Evolutionary conservation across 2,888 invertebrate genomes (phyloP).

Genomic region (Drosophila peninsularis): DNA sequence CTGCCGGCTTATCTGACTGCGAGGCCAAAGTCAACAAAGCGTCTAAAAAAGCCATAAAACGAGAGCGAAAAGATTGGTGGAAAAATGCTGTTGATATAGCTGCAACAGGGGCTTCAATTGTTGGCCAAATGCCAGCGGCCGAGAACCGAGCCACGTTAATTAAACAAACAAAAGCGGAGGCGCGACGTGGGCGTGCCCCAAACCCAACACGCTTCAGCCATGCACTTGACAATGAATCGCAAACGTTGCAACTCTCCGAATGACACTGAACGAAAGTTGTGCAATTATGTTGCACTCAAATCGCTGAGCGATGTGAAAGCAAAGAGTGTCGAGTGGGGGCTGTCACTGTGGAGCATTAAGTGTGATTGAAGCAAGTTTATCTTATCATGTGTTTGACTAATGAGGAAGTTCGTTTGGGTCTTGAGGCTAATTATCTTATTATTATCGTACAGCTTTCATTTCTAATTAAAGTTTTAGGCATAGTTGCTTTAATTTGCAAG

Average conservation of each 20-base stretch:
- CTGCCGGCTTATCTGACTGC: slow-evolving; percentile 38
- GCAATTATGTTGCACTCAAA: background rate
- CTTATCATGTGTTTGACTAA: background rate
- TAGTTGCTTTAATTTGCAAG: background rate
- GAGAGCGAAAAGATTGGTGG: slow-evolving; percentile 7
- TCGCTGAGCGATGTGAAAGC: background rate
- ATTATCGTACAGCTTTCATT: background rate
- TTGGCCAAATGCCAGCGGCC: slow-evolving; percentile 57
- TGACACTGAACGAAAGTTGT: slow-evolving; percentile 30
- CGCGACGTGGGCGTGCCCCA: background rate
- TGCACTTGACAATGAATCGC: slow-evolving; percentile 54
- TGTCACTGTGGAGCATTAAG: background rate
- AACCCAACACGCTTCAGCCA: slow-evolving; percentile 9
- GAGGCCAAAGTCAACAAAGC: slow-evolving; percentile 16
- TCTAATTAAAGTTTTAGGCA: background rate
- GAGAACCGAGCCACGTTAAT: slow-evolving; percentile 60
- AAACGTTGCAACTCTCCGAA: slow-evolving; percentile 16
- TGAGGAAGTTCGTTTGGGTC: background rate
- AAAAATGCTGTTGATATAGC: slow-evolving; percentile 44
- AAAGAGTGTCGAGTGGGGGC: background rate
- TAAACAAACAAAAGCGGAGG: slow-evolving; percentile 41
- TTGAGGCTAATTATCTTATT: background rate
- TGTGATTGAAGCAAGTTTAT: background rate
- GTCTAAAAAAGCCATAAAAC: slow-evolving; percentile 16
- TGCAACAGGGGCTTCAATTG: slow-evolving; percentile 49